These are phyloP conservation scores for Amblyjoppa fuscipennis DNA, from an alignment of 2,888 invertebrate genomes.

Conservation along the genomic window DNA sequence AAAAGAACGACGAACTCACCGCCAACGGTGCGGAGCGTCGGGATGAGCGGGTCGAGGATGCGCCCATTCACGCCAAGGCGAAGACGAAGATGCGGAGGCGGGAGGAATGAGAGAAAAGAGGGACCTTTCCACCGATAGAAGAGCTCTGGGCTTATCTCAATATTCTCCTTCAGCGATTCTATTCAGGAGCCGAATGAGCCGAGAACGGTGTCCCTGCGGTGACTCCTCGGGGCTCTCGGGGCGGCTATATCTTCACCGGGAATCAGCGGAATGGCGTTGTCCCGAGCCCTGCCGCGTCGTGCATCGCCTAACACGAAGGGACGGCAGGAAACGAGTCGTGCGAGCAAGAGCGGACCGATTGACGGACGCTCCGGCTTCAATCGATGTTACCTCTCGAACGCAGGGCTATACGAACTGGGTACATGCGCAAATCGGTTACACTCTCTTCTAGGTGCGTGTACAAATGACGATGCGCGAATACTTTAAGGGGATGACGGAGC, in stretches of 20 bases:
- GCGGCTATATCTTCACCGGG: constrained; percentile 58
- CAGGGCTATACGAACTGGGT: constrained; percentile 26
- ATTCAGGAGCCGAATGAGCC: constrained; percentile 66
- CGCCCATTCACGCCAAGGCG: constrained; percentile 68
- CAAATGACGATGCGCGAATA: not conserved
- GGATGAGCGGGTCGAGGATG: constrained; percentile 40
- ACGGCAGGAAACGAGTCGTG: constrained; percentile 40
- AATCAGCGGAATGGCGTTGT: constrained; percentile 55
- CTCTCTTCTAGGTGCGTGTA: not conserved
- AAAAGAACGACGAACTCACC: constrained; percentile 43
- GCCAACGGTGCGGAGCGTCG: not conserved
- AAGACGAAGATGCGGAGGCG: constrained; percentile 34
- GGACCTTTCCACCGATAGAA: constrained; percentile 44
- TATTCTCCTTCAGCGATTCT: constrained; percentile 73
- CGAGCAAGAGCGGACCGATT: constrained; percentile 42
- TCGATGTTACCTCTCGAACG: constrained; percentile 53
- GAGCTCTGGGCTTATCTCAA: constrained; percentile 71
- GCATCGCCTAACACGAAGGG: constrained; percentile 51
- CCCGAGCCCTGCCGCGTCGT: constrained; percentile 33
- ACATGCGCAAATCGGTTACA: constrained; percentile 2
- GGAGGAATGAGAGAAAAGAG: constrained; percentile 43
- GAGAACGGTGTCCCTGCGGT: constrained; percentile 56
- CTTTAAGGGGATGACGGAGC: no score
- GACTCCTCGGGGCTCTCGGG: constrained; percentile 34
- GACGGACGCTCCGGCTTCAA: constrained; percentile 57